A percentile compares a stretch with the other conserved stretches of the same genome.
phyloP scores from a whole-genome alignment of 2,113 vertebrate species.

The Varanus komodoensis region DNA sequence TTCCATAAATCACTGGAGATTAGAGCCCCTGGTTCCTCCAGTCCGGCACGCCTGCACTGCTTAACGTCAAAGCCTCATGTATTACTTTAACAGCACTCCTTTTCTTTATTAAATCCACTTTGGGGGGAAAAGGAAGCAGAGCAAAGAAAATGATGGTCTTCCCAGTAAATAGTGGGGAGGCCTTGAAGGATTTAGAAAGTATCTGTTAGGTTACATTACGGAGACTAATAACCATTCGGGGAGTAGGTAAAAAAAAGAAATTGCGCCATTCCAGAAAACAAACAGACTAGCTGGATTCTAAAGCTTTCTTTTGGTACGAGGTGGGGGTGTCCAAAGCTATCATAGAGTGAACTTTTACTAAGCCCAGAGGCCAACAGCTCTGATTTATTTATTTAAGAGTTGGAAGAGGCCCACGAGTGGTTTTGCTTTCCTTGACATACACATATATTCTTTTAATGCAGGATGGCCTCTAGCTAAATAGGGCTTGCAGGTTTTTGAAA shows the following conservation, averaged over 20 bases:
- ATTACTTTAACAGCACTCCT: slow-evolving; percentile 92
- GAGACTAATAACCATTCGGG: slow-evolving; percentile 86
- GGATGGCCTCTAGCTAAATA: not conserved
- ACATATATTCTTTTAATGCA: not conserved
- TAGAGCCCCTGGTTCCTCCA: slow-evolving; percentile 93
- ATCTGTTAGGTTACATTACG: slow-evolving; percentile 88
- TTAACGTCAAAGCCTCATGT: slow-evolving; percentile 94
- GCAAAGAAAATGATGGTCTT: slow-evolving; percentile 87
- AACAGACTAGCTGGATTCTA: slow-evolving; percentile 68
- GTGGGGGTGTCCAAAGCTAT: slow-evolving; percentile 57
- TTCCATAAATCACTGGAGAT: slow-evolving; percentile 99
- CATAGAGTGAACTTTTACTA: slow-evolving; percentile 49
- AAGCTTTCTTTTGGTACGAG: slow-evolving; percentile 61
- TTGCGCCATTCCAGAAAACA: slow-evolving; percentile 78
- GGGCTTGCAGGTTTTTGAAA: not conserved
- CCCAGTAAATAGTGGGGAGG: slow-evolving; percentile 84
- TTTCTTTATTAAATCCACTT: slow-evolving; percentile 93
- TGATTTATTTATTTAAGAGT: not conserved
- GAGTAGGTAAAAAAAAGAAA: slow-evolving; percentile 81
- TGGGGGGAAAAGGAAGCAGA: slow-evolving; percentile 37
- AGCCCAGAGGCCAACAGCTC: not conserved
- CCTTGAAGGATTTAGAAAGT: slow-evolving; percentile 89
- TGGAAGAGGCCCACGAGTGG: not conserved
- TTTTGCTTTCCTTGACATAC: not conserved
- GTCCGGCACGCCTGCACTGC: slow-evolving; percentile 90